Base-by-base conservation (phyloP, 2,888 invertebrate species). In the Gandaritis pyraliata region DNA sequence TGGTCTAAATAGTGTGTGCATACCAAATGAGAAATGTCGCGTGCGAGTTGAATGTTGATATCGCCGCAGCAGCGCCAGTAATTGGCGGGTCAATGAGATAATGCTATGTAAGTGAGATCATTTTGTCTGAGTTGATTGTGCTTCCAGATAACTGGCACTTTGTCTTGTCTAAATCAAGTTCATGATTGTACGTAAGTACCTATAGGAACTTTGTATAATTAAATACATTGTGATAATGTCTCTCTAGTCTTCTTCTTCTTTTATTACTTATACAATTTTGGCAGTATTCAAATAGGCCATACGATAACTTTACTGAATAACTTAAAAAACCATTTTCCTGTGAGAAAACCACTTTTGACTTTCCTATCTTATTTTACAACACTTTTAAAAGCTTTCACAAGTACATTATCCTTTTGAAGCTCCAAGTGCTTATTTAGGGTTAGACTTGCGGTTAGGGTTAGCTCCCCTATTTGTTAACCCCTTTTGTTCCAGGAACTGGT, bases 71-170 rank as follows among this genome's bases (percentile, higher is more conserved):
- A 50, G 49, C 47, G 39, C 39, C 13, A 13, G 41, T 55, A 60
- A 66, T 64, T 64, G 64, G 39, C 43, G 53, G 58, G 65, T 62
- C 62, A 67, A 60, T 64, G 52, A 66, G 61, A 49, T 68, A 56
- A 62, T 56, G 41, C 47, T 36, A n/a, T n/a, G n/a, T 38, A 16
- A 57, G 63, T 63, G 54, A 53, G 56, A 59, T 57, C 59, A 60
- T 64, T 45, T 30, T 6, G 10, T 4, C 30, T 10, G 30, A 30
- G 30, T 30, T 45, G 30, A 39, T 30, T 47, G 33, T 18, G 38
- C 53, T 41, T 13, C 7, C 39, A 38, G 50, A 16, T 52, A 15
- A 41, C 39, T 41, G 39, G 39, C 39, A 41, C 39, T 41, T n/a
- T 41, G 15, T 15, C 6, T 38, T 12, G 12, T n/a, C 39, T 30